Base-by-base conservation (phyloP, 1,140 invertebrate genomes). In the Araneus ventricosus region DNA sequence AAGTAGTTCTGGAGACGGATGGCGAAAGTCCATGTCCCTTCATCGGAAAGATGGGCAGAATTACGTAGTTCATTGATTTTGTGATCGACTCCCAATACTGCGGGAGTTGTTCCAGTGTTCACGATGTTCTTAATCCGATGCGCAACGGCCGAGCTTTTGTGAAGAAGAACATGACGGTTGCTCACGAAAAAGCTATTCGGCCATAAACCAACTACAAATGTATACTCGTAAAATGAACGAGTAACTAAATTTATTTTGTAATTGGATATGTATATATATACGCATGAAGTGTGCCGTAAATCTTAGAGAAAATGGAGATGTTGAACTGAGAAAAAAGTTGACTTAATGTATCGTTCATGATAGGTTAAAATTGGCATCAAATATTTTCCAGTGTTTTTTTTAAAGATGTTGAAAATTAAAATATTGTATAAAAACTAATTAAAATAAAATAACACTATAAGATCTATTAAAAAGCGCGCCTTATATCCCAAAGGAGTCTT, bases 1-100 rank as follows among this genome's bases (percentile, higher is more conserved):
- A 86, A 86, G 57, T 7, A 86, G 84, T 75, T 75, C 70, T 37
- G 70, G 22, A 75, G 70, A 75, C 30, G 37, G 34, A 75, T 75
- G 27, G 5, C 30, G 30, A 75, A 37, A 75, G 70, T 17, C 27
- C 0, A 37, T 1, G 70, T 34, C 70, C 59, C 14, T 10, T 75
- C 14, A 75, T 37, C 27, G 34, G 30, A 75, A n/a, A 5, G 70
- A 75, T 75, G 70, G 20, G 70, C 37, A 20, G 34, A 37, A 37
- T 34, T 37, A 34, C 70, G 30, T 34, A 75, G 34, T 75, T 75
- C 70, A 75, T 37, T 37, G 70, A 37, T 75, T 75, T 37, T 75
- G 34, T 22, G 70, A 75, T 75, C 70, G 14, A 34, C 14, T 75
- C 70, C n/a, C 34, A 27, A 75, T 75, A 75, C 70, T 3, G 4